phyloP scores from a whole-genome alignment of 2,888 invertebrate species.

The Scaptomyza reducta region DNA sequence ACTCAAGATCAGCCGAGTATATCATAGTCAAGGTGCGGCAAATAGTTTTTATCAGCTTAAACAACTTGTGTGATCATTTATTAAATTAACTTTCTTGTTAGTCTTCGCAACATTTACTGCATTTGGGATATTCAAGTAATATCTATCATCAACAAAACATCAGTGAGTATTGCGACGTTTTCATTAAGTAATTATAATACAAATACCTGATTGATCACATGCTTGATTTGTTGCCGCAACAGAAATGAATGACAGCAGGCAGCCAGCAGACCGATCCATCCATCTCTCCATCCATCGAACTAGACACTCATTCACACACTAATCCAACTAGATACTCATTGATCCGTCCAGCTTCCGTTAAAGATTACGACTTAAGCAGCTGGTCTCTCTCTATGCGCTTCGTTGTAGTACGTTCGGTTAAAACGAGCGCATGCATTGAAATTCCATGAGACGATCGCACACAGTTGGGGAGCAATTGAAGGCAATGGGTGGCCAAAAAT shows the following conservation, averaged over 20 bases:
- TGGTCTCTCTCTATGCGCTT: background rate
- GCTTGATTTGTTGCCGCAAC: background rate
- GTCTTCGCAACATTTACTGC: background rate
- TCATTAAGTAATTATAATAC: background rate
- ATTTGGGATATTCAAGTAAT: background rate
- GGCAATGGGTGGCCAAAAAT: slow-evolving; percentile 53
- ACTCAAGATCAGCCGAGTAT: too few species aligned
- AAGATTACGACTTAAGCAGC: slow-evolving; percentile 16
- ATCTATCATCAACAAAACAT: background rate
- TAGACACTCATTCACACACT: background rate
- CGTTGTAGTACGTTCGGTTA: slow-evolving; percentile 4
- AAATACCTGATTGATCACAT: background rate
- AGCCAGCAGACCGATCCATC: background rate
- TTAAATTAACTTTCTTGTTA: background rate
- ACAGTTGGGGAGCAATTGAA: slow-evolving; percentile 67
- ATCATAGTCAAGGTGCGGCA: too few species aligned
- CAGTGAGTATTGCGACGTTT: background rate
- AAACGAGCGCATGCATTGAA: slow-evolving; percentile 30
- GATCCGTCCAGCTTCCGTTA: background rate
- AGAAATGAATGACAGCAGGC: background rate
- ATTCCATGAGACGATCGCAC: slow-evolving; percentile 60
- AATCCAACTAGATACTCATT: background rate
- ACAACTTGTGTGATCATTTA: too few species aligned
- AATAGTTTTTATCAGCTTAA: too few species aligned
- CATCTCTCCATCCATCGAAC: background rate